Evolutionary conservation across 2,797 vertebrate species (phyloP).

Genomic region (Myotis planiceps): DNA sequence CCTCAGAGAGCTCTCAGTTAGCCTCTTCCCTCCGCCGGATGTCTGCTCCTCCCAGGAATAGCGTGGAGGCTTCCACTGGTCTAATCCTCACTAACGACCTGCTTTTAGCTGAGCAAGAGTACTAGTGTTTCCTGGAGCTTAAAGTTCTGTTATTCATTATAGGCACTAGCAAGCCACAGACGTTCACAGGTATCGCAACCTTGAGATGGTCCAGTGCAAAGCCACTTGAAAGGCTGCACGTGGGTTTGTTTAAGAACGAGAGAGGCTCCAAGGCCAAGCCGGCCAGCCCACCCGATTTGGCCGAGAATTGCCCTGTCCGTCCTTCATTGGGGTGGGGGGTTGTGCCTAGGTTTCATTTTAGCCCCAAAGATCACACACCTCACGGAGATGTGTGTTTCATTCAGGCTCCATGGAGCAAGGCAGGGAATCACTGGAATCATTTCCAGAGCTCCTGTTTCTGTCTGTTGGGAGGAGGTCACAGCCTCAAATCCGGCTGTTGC

Average conservation of each 20-base stretch:
- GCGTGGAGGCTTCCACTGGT: background rate
- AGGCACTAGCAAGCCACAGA: background rate
- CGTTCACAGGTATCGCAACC: background rate
- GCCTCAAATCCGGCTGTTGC: background rate
- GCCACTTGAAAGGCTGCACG: background rate
- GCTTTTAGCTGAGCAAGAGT: background rate
- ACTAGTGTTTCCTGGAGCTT: background rate
- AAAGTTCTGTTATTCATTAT: fast-evolving
- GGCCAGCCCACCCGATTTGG: background rate
- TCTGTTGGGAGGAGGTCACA: slow-evolving; percentile 2
- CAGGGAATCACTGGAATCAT: background rate
- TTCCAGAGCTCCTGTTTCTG: background rate
- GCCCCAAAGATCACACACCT: background rate
- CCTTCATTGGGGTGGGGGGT: background rate
- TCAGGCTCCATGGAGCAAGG: background rate
- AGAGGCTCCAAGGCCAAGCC: background rate
- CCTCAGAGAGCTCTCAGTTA: background rate
- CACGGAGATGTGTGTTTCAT: slow-evolving; percentile 38
- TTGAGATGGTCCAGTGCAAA: background rate
- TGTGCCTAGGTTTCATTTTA: background rate
- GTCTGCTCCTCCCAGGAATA: background rate
- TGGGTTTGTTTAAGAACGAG: background rate
- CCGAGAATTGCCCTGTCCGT: background rate
- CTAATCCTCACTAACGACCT: background rate
- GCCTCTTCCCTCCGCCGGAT: background rate